Evolutionary conservation across 1,140 invertebrate species (phyloP), one percentile per base, ranked within the genome.

Genomic region (Drosophila prosaltans): DNA sequence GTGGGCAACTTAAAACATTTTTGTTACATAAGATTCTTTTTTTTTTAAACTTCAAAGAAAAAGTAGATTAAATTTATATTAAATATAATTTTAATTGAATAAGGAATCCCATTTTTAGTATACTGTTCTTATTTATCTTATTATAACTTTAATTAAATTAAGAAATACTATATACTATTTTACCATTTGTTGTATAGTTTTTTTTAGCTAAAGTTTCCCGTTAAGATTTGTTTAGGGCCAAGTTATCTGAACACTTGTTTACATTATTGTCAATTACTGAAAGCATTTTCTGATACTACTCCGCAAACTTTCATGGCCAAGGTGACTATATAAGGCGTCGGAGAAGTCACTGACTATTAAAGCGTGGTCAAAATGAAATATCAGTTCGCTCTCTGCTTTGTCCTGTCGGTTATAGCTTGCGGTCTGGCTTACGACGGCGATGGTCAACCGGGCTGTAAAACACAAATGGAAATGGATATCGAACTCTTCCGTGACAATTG

Each of bases 391-490:
- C 41, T 89, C 39, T 72, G 76, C 51, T 64, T 72, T 40, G 54
- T 72, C 24, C 43, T 86, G 8, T 51, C 88, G 65, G 43, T 78
- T 43, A 24, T 51, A 26, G 62, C 30, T 11, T 68, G 62, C 28
- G 32, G 69, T 36, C 32, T 36, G 76, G 69, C 62, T 5, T 89
- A 89, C 28, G 24, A 62, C n/a, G 78, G 72, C 39, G 64, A 82
- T 48, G 85, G 85, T 1, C 81, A 80, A 30, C 85, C 85, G 2
- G 85, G 72, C n/a, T 90, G 85, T 68, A 76, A 77, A 57, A 77
- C 85, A 3, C 63, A 74, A 51, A 63, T 69, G 26, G 85, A 90
- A 41, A n/a, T 90, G 1, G 70, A 85, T 21, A 74, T 80, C 54
- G 65, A 16, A 4, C 16, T 82, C 21, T 90, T 74, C 39, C 74